Evolutionary conservation across 2,888 invertebrate species (phyloP).

Genomic region (Hyalella azteca): DNA sequence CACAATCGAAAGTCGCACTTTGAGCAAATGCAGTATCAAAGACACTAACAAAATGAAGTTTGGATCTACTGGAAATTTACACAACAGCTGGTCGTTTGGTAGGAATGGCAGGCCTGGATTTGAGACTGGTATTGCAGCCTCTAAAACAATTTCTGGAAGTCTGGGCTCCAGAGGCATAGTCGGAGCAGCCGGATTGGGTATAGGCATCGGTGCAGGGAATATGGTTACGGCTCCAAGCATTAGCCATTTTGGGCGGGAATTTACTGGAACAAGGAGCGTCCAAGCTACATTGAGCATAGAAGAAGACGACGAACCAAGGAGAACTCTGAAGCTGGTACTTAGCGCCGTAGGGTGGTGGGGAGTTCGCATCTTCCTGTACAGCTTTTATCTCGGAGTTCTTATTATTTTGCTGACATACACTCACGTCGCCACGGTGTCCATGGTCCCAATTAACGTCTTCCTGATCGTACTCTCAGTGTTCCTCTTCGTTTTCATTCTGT

Average conservation of each 20-base stretch:
- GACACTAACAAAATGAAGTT: conserved; percentile 29
- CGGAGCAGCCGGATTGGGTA: conserved; percentile 16
- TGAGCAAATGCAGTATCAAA: conserved; percentile 30
- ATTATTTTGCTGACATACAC: conserved; percentile 46
- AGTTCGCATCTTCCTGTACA: conserved; percentile 41
- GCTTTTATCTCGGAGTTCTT: conserved; percentile 42
- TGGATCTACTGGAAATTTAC: conserved; percentile 31
- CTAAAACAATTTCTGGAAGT: conserved; percentile 33
- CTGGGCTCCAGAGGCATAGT: conserved; percentile 37
- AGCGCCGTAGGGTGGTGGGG: conserved; percentile 41
- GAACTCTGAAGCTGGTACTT: conserved; percentile 11
- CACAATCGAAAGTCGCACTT: conserved; percentile 35
- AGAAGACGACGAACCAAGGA: conserved; percentile 32
- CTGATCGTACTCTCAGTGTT: conserved; percentile 55
- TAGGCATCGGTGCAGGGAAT: conserved; percentile 11
- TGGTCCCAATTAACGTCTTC: conserved; percentile 57
- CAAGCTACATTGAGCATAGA: conserved; percentile 30
- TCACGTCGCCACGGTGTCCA: conserved; percentile 46
- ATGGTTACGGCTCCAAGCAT: conserved; percentile 7
- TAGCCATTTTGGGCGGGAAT: conserved; percentile 28
- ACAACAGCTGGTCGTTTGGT: conserved; percentile 30
- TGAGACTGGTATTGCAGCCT: conserved; percentile 16
- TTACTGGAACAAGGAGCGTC: conserved; percentile 29
- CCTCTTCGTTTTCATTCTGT: conserved; percentile 56
- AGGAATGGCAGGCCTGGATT: conserved; percentile 33